Conservation (phyloP, 2,888 invertebrate species). For the Cremastinae sp. region DNA sequence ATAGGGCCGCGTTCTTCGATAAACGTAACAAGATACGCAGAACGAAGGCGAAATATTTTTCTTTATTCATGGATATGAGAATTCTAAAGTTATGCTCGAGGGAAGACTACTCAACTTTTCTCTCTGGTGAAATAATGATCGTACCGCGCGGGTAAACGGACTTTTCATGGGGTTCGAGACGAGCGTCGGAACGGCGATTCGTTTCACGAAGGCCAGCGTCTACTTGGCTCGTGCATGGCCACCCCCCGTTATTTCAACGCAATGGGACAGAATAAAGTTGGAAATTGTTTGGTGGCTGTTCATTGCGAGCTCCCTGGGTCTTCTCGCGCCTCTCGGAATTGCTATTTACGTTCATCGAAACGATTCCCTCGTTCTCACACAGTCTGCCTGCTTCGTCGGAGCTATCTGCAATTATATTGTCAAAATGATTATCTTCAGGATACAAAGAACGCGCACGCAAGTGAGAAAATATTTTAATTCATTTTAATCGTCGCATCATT, state of each 20-base stretch:
- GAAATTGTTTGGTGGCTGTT: constrained; percentile 51
- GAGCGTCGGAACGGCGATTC: constrained; percentile 42
- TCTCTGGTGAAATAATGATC: not conserved
- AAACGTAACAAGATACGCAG: no score
- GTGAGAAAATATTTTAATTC: constrained; percentile 36
- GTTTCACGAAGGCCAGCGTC: constrained; percentile 56
- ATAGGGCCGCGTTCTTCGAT: no score
- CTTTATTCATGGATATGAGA: no score
- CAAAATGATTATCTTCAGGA: constrained; percentile 63
- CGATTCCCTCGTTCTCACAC: constrained; percentile 59
- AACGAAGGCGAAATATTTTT: no score
- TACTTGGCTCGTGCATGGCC: constrained; percentile 61
- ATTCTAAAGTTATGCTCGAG: no score
- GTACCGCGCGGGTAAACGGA: not conserved
- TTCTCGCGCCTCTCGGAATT: constrained; percentile 47
- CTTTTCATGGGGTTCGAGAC: constrained; percentile 19
- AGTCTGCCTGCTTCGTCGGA: constrained; percentile 61
- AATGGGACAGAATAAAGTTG: constrained; percentile 34
- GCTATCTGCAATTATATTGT: constrained; percentile 62
- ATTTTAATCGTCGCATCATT: not conserved
- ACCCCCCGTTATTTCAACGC: constrained; percentile 32
- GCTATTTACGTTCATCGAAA: constrained; percentile 45
- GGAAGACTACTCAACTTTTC: not conserved
- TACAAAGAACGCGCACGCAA: constrained; percentile 58
- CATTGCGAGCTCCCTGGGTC: constrained; percentile 16